Base-by-base conservation (phyloP, 1,140 invertebrate genomes). In the Oppia nitens region DNA sequence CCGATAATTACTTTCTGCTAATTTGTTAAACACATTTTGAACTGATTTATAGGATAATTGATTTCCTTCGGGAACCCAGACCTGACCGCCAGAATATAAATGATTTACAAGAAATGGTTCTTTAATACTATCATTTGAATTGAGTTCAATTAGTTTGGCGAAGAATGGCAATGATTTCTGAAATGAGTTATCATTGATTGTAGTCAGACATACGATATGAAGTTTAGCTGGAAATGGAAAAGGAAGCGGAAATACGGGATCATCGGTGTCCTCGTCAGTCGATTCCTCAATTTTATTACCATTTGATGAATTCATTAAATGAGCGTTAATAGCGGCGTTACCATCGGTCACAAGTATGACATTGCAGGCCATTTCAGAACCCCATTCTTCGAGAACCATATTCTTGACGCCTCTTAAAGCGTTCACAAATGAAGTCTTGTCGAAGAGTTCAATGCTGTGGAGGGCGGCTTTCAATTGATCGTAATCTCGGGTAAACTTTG, bases 401-500 rank as follows among this genome's bases (percentile, higher is more conserved):
- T 79, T 80, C 66, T 81, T 83, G 2, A 87, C 78, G 48, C 82
- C 84, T 65, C 79, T 76, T 2, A 92, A 70, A 17, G 82, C 85
- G 21, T 78, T 78, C 68, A 88, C 81, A 60, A 90, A 79, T 66
- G 81, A 84, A 3, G 87, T 88, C 71, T 85, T 86, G 64, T 90
- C 87, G 70, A 81, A 83, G 67, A 85, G 82, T 64, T 87, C 83
- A 9, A 88, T 72, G 57, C 77, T 77, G 62, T 78, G 76, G 11
- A 92, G 67, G 66, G 84, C 83, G 23, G 72, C 70, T 68, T 82
- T 81, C 56, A 93, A 82, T 4, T 70, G 71, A 58, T 85, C 84
- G 73, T 84, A 87, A 66, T 93, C 87, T 66, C 88, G 73, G 0
- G 87, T 92, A 67, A 92, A 92, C 23, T 82, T 77, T 40, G 81